phyloP scores from a whole-genome alignment of 2,797 vertebrate species.

The Schizothorax lantsangensis region DNA sequence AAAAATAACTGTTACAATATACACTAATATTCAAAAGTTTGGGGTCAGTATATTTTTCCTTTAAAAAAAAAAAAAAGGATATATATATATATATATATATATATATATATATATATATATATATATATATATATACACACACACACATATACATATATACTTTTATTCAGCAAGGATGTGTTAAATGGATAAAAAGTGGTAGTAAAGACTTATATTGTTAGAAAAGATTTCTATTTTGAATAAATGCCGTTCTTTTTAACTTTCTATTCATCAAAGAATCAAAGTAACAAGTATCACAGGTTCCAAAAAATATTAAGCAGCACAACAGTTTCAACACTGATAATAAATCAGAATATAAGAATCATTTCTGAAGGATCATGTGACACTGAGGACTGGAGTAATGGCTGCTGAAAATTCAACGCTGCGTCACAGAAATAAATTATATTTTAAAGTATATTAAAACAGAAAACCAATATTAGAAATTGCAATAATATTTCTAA shows the following conservation, averaged over 20 bases:
- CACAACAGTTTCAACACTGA: neutral
- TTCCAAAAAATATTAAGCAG: neutral
- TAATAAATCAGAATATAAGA: neutral
- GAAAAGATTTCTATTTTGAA: too few relatives aligned
- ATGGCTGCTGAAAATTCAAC: neutral
- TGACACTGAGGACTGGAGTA: neutral
- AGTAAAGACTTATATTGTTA: neutral
- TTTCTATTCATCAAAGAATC: too few relatives aligned
- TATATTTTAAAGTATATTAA: neutral
- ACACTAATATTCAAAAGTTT: too few relatives aligned
- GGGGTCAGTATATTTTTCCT: too few relatives aligned
- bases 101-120: too few relatives aligned
- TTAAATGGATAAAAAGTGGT: neutral
- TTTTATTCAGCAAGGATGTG: neutral
- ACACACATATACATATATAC: too few relatives aligned
- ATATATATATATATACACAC: too few relatives aligned
- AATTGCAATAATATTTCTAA: neutral
- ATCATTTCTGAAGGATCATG: conserved; percentile 11
- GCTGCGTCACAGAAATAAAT: neutral
- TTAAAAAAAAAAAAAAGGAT: too few relatives aligned
- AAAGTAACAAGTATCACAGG: too few relatives aligned
- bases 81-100: too few relatives aligned
- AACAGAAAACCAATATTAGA: neutral
- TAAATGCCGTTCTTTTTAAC: too few relatives aligned
- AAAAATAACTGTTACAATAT: too few relatives aligned